Conservation (phyloP, 2,888 invertebrate species). For the Agelastica alni region DNA sequence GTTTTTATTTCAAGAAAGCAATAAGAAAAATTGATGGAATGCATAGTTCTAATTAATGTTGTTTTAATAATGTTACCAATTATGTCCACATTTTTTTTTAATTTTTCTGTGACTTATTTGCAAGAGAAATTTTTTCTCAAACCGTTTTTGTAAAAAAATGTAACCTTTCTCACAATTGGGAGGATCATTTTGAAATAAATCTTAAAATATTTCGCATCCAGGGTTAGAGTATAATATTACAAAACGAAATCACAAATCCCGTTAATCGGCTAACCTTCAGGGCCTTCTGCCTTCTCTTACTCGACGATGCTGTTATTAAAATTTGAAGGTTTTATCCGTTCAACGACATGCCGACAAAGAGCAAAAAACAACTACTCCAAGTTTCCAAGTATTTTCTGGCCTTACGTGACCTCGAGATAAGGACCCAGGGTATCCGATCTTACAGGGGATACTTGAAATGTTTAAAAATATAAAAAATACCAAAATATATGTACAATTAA, state of each 20-base stretch:
- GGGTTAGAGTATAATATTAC: neutral
- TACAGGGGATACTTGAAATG: neutral
- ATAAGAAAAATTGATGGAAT: no score
- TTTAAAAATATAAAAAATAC: no score
- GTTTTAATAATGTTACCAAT: no score
- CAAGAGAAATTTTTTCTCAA: no score
- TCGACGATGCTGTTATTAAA: constrained; percentile 36
- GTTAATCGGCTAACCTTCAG: constrained; percentile 7
- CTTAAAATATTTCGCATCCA: constrained; percentile 5
- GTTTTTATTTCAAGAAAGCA: no score
- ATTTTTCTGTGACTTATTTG: no score
- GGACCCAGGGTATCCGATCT: constrained; percentile 35
- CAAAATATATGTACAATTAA: no score
- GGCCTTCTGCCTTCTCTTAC: neutral
- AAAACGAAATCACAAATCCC: constrained; percentile 1
- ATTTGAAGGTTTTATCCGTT: constrained; percentile 37
- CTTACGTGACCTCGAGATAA: constrained; percentile 40
- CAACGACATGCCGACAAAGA: constrained; percentile 35
- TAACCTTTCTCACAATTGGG: no score
- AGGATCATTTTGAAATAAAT: neutral
- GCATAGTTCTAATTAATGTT: no score
- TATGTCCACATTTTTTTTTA: no score
- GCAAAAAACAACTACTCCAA: constrained; percentile 22
- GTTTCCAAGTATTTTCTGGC: constrained; percentile 23
- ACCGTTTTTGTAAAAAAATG: no score